Percentiles rank a stretch among this genome's conserved stretches.
phyloP scores from a whole-genome alignment of 2,888 invertebrate genomes.

The Himalopsyche kuldschensis region DNA sequence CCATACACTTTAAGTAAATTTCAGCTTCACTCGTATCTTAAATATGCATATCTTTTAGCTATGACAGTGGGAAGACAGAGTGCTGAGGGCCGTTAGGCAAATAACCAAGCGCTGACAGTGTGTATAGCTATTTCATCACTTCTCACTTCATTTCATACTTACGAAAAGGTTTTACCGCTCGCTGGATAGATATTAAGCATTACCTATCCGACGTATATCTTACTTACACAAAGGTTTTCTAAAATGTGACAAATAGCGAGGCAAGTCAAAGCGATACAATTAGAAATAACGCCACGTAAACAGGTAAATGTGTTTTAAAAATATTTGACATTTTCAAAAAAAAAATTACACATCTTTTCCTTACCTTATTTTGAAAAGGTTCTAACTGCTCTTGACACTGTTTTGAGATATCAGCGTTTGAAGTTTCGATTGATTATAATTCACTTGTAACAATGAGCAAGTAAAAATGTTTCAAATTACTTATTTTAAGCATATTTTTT shows the following conservation, averaged over 20 bases:
- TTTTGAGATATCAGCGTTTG: too few relatives aligned
- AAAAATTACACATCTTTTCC: too few relatives aligned
- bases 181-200: background rate
- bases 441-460: too few relatives aligned
- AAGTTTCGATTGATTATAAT: too few relatives aligned
- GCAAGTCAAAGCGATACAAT: background rate
- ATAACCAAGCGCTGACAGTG: background rate
- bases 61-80: background rate
- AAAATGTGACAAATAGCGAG: background rate
- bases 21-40: background rate
- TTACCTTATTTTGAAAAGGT: too few relatives aligned
- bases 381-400: too few relatives aligned
- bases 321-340: too few relatives aligned
- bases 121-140: background rate
- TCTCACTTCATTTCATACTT: background rate
- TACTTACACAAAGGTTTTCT: background rate
- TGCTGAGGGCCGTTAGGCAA: background rate
- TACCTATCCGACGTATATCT: background rate
- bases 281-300: background rate
- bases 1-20: too few relatives aligned
- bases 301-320: too few relatives aligned
- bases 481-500: too few relatives aligned
- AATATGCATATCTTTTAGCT: background rate
- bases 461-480: too few relatives aligned
- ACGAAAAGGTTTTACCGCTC: background rate